These are phyloP conservation scores for Epinephelus malabaricus DNA, from an alignment of 2,797 vertebrate genomes.

Conservation along the genomic window DNA sequence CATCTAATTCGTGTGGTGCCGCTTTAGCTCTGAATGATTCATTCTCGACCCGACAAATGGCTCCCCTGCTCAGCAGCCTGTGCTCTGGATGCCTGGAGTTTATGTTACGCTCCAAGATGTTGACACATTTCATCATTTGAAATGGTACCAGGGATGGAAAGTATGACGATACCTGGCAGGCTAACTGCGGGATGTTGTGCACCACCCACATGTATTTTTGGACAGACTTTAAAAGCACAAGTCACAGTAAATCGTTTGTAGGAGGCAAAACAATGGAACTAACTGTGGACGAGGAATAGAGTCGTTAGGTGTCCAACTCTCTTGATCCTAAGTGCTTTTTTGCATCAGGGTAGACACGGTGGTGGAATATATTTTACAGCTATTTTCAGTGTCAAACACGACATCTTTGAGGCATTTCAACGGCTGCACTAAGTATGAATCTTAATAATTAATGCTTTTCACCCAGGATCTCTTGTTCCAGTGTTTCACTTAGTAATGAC, in stretches of 20 bases:
- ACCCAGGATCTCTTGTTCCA: slow-evolving; percentile 38
- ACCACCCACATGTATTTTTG: slow-evolving; percentile 33
- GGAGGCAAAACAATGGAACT: slow-evolving; percentile 22
- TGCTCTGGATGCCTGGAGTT: slow-evolving; percentile 57
- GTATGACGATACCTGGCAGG: slow-evolving; percentile 58
- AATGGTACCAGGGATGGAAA: slow-evolving; percentile 62
- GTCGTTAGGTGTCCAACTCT: slow-evolving; percentile 1
- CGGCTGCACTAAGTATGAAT: slow-evolving; percentile 21
- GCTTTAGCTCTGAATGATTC: slow-evolving; percentile 58
- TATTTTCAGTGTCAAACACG: slow-evolving; percentile 22
- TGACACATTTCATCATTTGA: slow-evolving; percentile 64
- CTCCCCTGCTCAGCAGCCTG: slow-evolving; percentile 44
- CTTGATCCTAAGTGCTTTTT: slow-evolving; percentile 17
- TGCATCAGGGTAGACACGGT: not conserved
- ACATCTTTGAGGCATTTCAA: slow-evolving; percentile 21
- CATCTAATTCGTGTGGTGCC: slow-evolving; percentile 40
- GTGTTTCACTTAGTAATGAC: slow-evolving; percentile 53
- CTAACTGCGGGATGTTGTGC: slow-evolving; percentile 25
- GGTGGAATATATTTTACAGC: not conserved
- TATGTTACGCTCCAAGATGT: slow-evolving; percentile 63
- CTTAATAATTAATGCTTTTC: slow-evolving; percentile 70
- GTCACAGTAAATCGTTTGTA: slow-evolving; percentile 32
- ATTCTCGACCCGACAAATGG: slow-evolving; percentile 41
- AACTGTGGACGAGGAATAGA: not conserved
- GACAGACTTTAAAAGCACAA: slow-evolving; percentile 25